Evolutionary conservation across 2,797 vertebrate species (phyloP).

Genomic region (Novumbra hubbsi): DNA sequence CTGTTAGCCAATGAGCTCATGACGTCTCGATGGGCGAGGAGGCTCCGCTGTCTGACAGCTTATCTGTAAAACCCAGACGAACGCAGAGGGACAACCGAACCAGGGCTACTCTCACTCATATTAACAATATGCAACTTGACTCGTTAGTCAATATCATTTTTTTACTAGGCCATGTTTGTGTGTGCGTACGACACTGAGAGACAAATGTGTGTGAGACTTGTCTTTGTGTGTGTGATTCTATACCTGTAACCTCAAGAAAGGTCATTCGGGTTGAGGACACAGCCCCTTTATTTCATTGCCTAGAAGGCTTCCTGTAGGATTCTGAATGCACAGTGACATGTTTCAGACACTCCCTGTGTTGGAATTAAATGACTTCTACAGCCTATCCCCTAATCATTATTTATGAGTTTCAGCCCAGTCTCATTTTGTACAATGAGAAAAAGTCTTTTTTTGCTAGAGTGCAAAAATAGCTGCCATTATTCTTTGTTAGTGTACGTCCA

Average conservation of each 20-base stretch:
- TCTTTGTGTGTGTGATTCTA: not conserved
- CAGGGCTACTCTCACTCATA: not conserved
- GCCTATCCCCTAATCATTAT: slow-evolving; percentile 37
- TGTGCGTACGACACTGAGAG: not conserved
- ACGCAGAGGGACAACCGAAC: slow-evolving; percentile 1
- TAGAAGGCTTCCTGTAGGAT: not conserved
- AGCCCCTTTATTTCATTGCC: not conserved
- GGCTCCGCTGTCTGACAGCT: not conserved
- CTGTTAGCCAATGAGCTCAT: slow-evolving; percentile 4
- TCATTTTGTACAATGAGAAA: slow-evolving; percentile 24
- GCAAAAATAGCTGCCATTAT: slow-evolving; percentile 44
- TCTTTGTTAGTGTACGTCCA: slow-evolving; percentile 45
- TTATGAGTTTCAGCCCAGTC: slow-evolving; percentile 29
- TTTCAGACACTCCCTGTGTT: slow-evolving; percentile 20
- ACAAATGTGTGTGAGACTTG: not conserved
- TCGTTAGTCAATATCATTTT: not conserved
- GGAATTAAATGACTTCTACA: slow-evolving; percentile 21
- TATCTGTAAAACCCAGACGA: slow-evolving; percentile 1
- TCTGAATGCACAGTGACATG: slow-evolving; percentile 6
- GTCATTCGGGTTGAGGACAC: not conserved
- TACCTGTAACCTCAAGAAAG: not conserved
- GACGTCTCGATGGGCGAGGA: slow-evolving; percentile 6
- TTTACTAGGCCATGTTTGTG: not conserved
- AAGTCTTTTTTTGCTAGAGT: slow-evolving; percentile 25
- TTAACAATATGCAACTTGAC: not conserved